Evolutionary conservation across 2,888 invertebrate genomes (phyloP).

Genomic region (Noctua fimbriata): DNA sequence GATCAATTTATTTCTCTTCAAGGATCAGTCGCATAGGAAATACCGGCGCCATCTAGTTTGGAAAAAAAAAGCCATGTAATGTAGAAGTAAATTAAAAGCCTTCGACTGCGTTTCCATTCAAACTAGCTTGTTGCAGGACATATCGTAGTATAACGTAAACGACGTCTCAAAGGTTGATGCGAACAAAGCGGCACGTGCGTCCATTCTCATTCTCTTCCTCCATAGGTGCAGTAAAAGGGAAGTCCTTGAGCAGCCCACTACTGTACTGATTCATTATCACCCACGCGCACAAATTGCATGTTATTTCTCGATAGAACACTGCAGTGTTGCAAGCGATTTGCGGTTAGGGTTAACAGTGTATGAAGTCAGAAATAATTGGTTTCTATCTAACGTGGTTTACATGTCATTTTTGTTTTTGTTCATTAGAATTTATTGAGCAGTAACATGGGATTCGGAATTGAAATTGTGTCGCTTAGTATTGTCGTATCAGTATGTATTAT

Average conservation of each 20-base stretch:
- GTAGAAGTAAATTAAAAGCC: too few species aligned
- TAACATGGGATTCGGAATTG: background rate
- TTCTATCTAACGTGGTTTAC: constrained; percentile 19
- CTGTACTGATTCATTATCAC: constrained; percentile 83
- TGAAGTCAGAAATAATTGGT: constrained; percentile 54
- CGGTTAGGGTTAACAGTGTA: constrained; percentile 64
- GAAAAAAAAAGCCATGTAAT: background rate
- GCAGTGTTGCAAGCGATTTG: constrained; percentile 62
- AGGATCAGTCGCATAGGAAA: background rate
- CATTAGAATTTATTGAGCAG: background rate
- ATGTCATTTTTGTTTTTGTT: constrained; percentile 16
- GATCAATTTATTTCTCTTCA: background rate
- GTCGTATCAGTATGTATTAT: background rate
- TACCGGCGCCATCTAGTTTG: background rate
- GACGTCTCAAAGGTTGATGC: constrained; percentile 35
- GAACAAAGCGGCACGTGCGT: constrained; percentile 64
- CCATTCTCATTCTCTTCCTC: constrained; percentile 74
- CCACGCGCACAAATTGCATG: constrained; percentile 81
- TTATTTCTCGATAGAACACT: constrained; percentile 72
- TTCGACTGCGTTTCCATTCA: constrained; percentile 16
- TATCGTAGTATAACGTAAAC: constrained; percentile 2
- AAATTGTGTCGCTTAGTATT: background rate
- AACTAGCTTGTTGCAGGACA: constrained; percentile 18
- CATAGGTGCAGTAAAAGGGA: constrained; percentile 84
- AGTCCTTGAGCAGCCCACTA: constrained; percentile 86